Evolutionary conservation across 2,797 vertebrate genomes (phyloP).

Genomic region (Clarias platycephalus): DNA sequence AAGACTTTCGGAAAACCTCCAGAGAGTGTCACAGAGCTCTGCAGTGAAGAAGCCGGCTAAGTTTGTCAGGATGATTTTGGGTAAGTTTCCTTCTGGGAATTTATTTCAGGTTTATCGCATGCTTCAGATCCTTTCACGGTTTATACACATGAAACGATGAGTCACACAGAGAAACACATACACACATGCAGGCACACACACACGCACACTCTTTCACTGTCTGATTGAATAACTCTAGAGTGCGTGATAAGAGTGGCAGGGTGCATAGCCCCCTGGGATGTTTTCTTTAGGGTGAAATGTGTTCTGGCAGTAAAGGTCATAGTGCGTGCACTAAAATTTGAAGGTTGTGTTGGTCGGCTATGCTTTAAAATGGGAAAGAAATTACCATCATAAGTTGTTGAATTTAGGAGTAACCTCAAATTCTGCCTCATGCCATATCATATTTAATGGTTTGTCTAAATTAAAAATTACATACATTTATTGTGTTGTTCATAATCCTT

Average conservation of each 20-base stretch:
- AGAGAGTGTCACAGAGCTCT: slow-evolving; percentile 54
- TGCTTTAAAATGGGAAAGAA: background rate
- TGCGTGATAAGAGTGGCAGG: slow-evolving; percentile 15
- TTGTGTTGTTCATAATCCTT: background rate
- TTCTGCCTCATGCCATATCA: background rate
- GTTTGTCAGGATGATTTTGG: slow-evolving; percentile 76
- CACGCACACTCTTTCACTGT: slow-evolving; percentile 7
- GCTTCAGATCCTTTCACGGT: background rate
- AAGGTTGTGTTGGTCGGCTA: background rate
- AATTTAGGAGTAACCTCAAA: background rate
- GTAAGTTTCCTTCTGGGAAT: slow-evolving; percentile 66
- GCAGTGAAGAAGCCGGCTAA: slow-evolving; percentile 59
- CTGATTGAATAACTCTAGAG: slow-evolving; percentile 5
- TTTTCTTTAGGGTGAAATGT: slow-evolving; percentile 64
- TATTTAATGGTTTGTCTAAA: background rate
- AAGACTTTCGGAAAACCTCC: slow-evolving; percentile 53
- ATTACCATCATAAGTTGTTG: too few species aligned
- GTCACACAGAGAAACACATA: background rate
- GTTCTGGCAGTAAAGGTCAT: slow-evolving; percentile 72
- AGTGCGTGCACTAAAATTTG: slow-evolving; percentile 37
- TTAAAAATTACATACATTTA: background rate
- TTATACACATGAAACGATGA: background rate
- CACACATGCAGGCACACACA: background rate
- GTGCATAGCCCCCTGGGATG: slow-evolving; percentile 7
- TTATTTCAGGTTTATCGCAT: background rate